Evolutionary conservation across 1,140 invertebrate genomes (phyloP), one percentile per base, ranked within the genome.

Genomic region (Drosophila pectinifera): DNA sequence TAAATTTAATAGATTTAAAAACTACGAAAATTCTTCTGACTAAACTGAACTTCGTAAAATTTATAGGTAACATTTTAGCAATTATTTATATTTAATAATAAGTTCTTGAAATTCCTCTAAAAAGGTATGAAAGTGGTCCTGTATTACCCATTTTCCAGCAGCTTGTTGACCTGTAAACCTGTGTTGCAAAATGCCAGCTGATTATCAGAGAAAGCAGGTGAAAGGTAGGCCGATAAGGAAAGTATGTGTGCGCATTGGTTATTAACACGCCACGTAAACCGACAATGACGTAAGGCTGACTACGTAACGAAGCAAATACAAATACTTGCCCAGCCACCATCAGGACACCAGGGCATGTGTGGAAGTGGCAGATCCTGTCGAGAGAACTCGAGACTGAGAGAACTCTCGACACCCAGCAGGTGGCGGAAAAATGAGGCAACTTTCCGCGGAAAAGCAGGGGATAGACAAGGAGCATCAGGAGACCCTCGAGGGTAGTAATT

Each of bases 231-330:
- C 6, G 64, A 42, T 36, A 45, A 26, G 34, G 13, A 45, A 49
- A 59, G 20, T 13, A 54, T 69, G 64, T 72, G 51, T 54, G 48
- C 36, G 18, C 62, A 20, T 46, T 38, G 65, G 62, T 72, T 72
- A 72, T 72, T 72, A 72, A 72, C 65, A 79, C 67, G 80, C 81
- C 80, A 72, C 59, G 70, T 73, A 58, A 58, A 46, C 41, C 49
- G 63, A 70, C 67, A 70, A 55, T 70, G 59, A 63, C 80, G 74
- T 82, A 82, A 68, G 61, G 34, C 34, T 31, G 51, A 69, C 51
- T 54, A 63, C 79, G 68, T 61, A 78, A 82, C 62, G 62, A 73
- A 72, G 68, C 56, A 55, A 57, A 46, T 10, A 69, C 41, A 56
- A 54, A 46, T 41, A 24, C 45, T 18, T 14, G 10, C 24, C 36